These are phyloP conservation scores for Pelagia noctiluca DNA, from an alignment of 30 jellyfish, hydroid and myxozoan genomes.

Conservation along the genomic window DNA sequence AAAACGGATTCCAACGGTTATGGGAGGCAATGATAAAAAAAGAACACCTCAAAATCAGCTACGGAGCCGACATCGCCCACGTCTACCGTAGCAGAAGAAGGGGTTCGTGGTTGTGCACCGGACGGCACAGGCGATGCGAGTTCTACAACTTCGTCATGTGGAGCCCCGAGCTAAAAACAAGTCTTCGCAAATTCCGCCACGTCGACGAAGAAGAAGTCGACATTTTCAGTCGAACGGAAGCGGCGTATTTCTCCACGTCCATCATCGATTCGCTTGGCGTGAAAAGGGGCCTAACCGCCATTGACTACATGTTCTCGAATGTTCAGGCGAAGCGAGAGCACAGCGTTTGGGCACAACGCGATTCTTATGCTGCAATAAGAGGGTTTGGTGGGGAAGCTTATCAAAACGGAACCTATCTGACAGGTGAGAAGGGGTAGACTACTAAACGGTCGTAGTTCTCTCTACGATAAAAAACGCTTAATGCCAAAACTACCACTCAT, in stretches of 20 bases:
- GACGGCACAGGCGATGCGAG: constrained; percentile 53
- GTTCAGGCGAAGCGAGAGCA: constrained; percentile 62
- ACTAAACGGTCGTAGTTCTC: no score
- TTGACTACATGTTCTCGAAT: constrained; percentile 85
- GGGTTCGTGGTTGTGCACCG: constrained; percentile 69
- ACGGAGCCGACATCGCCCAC: constrained; percentile 48
- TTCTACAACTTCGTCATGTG: constrained; percentile 83
- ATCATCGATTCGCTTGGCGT: constrained; percentile 65
- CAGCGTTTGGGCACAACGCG: constrained; percentile 93
- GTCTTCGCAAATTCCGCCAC: constrained; percentile 59
- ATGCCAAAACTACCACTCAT: no score
- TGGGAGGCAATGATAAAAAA: constrained; percentile 80
- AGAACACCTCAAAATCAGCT: constrained; percentile 64
- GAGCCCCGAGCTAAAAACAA: constrained; percentile 88
- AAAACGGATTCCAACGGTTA: constrained; percentile 80
- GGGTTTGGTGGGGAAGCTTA: constrained; percentile 63
- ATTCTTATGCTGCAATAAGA: constrained; percentile 77
- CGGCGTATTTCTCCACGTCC: constrained; percentile 75
- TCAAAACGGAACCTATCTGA: constrained; percentile 61
- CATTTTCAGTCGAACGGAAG: constrained; percentile 38
- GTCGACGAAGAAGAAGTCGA: constrained; percentile 48
- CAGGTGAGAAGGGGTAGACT: constrained; percentile 42
- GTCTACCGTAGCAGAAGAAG: constrained; percentile 62
- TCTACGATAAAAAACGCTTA: no score
- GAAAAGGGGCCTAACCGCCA: constrained; percentile 73